phyloP scores from a whole-genome alignment of 2,797 vertebrate genomes.

The Protonibea diacanthus region DNA sequence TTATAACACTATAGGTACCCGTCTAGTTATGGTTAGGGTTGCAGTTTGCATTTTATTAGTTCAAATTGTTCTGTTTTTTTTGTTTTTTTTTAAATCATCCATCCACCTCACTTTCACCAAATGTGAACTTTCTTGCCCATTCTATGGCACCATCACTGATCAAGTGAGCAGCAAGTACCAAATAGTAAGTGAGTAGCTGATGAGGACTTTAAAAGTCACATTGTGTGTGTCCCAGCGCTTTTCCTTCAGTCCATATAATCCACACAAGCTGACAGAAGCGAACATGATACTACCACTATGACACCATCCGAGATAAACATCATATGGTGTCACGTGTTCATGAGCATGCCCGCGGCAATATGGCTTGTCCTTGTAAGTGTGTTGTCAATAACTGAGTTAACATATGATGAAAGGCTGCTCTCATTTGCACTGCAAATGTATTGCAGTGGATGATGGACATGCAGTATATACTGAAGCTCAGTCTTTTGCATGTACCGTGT shows the following conservation, averaged over 20 bases:
- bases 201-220: not conserved
- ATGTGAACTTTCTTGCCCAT: too few species aligned
- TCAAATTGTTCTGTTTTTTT: too few species aligned
- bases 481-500: not conserved
- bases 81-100: too few species aligned
- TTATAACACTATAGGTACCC: too few species aligned
- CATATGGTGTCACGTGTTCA: not conserved
- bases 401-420: not conserved
- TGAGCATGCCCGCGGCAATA: not conserved
- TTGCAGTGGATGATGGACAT: not conserved
- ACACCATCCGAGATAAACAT: conserved; percentile 8
- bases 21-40: too few species aligned
- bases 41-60: too few species aligned
- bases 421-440: not conserved
- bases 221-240: not conserved
- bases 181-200: not conserved
- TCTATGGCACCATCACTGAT: too few species aligned
- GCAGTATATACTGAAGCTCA: not conserved
- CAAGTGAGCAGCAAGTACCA: too few species aligned
- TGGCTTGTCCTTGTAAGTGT: not conserved
- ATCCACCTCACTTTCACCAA: too few species aligned
- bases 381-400: too few species aligned
- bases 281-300: not conserved
- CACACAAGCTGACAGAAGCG: not conserved
- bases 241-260: not conserved